phyloP scores from a whole-genome alignment of 2,888 invertebrate species.

The Caenorhabditis japonica region DNA sequence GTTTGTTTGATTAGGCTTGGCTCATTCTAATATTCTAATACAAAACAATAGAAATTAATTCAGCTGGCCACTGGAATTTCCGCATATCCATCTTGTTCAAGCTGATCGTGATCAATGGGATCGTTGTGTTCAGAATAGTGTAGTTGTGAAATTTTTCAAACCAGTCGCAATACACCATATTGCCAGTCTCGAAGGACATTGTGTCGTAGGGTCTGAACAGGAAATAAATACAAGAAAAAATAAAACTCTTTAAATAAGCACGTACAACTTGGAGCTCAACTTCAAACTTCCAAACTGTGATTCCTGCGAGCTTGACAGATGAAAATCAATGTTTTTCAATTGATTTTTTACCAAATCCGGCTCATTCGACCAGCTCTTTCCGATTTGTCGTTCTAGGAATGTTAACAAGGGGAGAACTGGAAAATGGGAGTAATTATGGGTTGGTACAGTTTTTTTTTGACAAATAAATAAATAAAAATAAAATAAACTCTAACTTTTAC shows the following conservation, averaged over 20 bases:
- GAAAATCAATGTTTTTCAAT: slow-evolving; percentile 1
- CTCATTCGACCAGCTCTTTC: background rate
- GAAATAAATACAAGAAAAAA: no score
- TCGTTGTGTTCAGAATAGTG: background rate
- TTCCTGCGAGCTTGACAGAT: background rate
- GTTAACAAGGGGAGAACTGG: background rate
- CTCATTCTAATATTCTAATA: no score
- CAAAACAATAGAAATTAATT: slow-evolving; percentile 1
- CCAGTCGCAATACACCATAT: no score
- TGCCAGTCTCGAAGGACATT: background rate
- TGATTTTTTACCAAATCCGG: background rate
- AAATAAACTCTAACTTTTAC: background rate
- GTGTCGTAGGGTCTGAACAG: no score
- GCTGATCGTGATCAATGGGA: slow-evolving; percentile 3
- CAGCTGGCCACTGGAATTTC: slow-evolving; percentile 9
- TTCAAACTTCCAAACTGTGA: background rate
- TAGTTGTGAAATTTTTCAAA: background rate
- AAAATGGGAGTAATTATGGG: no score
- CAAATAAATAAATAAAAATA: background rate
- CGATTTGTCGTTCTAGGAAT: background rate
- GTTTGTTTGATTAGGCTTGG: no score
- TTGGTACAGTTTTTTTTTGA: no score
- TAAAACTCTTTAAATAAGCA: background rate
- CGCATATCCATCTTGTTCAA: background rate
- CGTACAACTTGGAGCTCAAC: background rate